Evolutionary conservation across 1,140 invertebrate genomes (phyloP).

Genomic region (Aphaenogaster floridana): DNA sequence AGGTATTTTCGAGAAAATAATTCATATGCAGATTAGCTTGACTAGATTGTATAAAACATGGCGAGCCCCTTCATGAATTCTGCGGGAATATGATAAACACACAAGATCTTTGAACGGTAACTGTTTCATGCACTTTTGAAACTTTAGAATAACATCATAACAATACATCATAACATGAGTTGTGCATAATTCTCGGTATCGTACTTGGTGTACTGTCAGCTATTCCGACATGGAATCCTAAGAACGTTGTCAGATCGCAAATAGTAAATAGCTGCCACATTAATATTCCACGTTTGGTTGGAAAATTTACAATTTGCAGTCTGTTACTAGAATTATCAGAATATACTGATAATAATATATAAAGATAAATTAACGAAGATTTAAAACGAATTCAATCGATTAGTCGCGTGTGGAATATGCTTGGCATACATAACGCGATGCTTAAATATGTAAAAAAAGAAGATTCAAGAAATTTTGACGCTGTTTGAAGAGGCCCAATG

Average conservation of each 20-base stretch:
- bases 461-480: background rate
- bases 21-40: slow-evolving; percentile 57
- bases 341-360: background rate
- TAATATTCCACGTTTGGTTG: slow-evolving; percentile 41
- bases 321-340: slow-evolving; percentile 14
- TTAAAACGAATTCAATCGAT: background rate
- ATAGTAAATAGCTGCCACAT: slow-evolving; percentile 65
- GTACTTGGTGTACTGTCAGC: slow-evolving; percentile 45
- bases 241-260: slow-evolving; percentile 53
- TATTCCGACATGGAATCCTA: slow-evolving; percentile 61
- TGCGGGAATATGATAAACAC: slow-evolving; percentile 52
- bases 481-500: slow-evolving; percentile 74
- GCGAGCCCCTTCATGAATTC: slow-evolving; percentile 25
- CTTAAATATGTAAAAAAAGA: background rate
- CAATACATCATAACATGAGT: slow-evolving; percentile 27
- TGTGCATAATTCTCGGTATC: slow-evolving; percentile 37
- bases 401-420: too few species aligned
- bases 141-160: slow-evolving; percentile 31
- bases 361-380: background rate
- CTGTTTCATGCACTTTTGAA: slow-evolving; percentile 65
- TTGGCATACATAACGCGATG: background rate
- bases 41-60: slow-evolving; percentile 50
- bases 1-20: slow-evolving; percentile 55
- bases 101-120: slow-evolving; percentile 53
- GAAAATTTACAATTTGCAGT: slow-evolving; percentile 63